These are phyloP conservation scores for Gavialis gangeticus DNA, from an alignment of 2,113 vertebrate species.

Conservation along the genomic window DNA sequence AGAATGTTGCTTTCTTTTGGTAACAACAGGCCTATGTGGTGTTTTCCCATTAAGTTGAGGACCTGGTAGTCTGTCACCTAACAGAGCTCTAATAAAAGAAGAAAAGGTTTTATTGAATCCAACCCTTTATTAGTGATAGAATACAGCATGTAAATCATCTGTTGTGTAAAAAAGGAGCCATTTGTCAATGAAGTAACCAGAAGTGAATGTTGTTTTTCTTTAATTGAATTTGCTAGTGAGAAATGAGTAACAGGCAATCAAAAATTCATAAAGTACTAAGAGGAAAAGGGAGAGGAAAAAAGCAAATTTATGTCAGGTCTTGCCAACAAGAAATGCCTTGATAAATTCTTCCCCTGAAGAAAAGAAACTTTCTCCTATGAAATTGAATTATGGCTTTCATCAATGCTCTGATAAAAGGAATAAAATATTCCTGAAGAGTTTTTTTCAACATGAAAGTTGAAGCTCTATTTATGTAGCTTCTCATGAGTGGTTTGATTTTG, in stretches of 20 bases:
- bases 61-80: not conserved
- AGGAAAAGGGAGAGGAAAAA: constrained; percentile 44
- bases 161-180: constrained; percentile 1
- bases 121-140: not conserved
- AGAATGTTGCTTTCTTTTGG: not conserved
- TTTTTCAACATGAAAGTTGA: constrained; percentile 34
- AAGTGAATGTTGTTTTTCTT: constrained; percentile 13
- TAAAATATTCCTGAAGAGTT: constrained; percentile 39
- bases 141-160: not conserved
- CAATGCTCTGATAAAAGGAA: constrained; percentile 58
- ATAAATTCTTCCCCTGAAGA: constrained; percentile 41
- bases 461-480: constrained; percentile 52
- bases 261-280: constrained; percentile 54
- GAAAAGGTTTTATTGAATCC: not conserved
- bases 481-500: not conserved
- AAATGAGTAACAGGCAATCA: constrained; percentile 49
- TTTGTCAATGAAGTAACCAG: constrained; percentile 41
- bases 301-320: constrained; percentile 34
- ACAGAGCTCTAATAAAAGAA: not conserved
- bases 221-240: constrained; percentile 59
- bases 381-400: constrained; percentile 58
- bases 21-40: not conserved
- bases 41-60: not conserved
- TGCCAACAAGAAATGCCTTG: not conserved
- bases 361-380: constrained; percentile 44